Evolutionary conservation across 1,140 invertebrate species (phyloP).

Genomic region (Scaptomyza pallida): DNA sequence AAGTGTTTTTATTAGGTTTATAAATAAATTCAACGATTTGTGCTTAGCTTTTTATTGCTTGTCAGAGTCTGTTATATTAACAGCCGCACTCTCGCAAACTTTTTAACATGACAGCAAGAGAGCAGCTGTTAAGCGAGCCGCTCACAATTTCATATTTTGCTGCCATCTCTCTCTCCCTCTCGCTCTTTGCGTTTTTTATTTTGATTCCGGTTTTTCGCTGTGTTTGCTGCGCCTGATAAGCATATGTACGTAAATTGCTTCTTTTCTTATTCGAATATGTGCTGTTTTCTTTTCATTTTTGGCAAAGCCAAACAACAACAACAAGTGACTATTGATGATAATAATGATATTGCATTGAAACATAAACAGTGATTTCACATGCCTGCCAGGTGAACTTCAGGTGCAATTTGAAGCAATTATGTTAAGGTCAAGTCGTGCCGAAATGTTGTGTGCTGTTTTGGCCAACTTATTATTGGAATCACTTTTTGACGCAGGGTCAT

Average conservation of each 20-base stretch:
- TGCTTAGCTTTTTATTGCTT: neutral
- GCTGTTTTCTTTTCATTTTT: slow-evolving; percentile 20
- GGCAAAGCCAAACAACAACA: slow-evolving; percentile 19
- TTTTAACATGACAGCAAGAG: slow-evolving; percentile 22
- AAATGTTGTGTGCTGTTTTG: slow-evolving; percentile 25
- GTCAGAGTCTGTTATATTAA: slow-evolving; percentile 7
- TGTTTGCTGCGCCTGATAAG: slow-evolving; percentile 60
- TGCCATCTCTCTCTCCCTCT: neutral
- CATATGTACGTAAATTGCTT: slow-evolving; percentile 23
- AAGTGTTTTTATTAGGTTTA: no score
- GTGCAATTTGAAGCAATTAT: slow-evolving; percentile 50
- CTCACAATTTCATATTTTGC: slow-evolving; percentile 15
- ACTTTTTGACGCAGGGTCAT: slow-evolving; percentile 35
- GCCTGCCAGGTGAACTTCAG: slow-evolving; percentile 44
- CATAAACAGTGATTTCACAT: slow-evolving; percentile 44
- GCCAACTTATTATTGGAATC: slow-evolving; percentile 41
- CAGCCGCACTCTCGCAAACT: slow-evolving; percentile 7
- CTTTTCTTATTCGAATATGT: slow-evolving; percentile 43
- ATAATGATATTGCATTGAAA: no score
- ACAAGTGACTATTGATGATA: no score
- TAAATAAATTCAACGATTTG: neutral
- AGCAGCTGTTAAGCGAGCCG: slow-evolving; percentile 1
- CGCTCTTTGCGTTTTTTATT: slow-evolving; percentile 54
- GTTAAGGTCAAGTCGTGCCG: slow-evolving; percentile 52
- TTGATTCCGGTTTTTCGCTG: slow-evolving; percentile 72